Evolutionary conservation across 2,113 vertebrate species (phyloP), one percentile per base, ranked within the genome.

Genomic region (Engraulis encrasicolus): DNA sequence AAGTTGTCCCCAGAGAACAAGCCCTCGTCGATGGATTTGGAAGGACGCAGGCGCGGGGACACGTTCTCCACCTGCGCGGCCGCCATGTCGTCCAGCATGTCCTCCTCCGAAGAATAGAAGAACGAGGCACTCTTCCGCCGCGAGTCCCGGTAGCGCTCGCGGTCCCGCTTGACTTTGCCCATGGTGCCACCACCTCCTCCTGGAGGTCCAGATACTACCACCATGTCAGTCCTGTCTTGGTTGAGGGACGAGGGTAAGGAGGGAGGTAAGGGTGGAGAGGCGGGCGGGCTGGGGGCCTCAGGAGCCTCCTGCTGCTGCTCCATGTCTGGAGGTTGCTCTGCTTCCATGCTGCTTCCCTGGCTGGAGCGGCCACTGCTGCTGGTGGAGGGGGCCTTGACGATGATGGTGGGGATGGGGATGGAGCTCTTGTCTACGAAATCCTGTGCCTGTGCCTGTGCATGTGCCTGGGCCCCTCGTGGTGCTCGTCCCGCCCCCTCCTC

Each of bases 361-460:
- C 97, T 98, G 91, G 97, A 98, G 52, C 96, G 95, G 52, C 97
- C 97, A 50, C 96, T 97, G 92, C 97, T 98, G 90, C 97, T 98
- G 86, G 97, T 98, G 85, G 97, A 98, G 12, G 97, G 97, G 0
- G 97, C 97, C 90, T 98, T 98, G 86, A 98, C 95, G 36, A 98
- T 97, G 85, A 98, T 98, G 80, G 97, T 98, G 50, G 97, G 97
- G 80, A 98, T 97, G n/a, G 97, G 93, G 90, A 98, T 97, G 84
- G 97, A 98, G 87, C 94, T 97, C 89, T 97, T 98, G 50, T 97
- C 96, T 85, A 92, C 90, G 37, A 88, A n/a, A n/a, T n/a, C n/a
- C n/a, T n/a, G n/a, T n/a, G n/a, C 86, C 0, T 84, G 87, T 0
- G 91, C 89, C 37, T 91, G 88, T 85, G 95, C 92, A 6, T 89